Evolutionary conservation across 2,797 vertebrate species (phyloP).

Genomic region (Emydoidea blandingii): DNA sequence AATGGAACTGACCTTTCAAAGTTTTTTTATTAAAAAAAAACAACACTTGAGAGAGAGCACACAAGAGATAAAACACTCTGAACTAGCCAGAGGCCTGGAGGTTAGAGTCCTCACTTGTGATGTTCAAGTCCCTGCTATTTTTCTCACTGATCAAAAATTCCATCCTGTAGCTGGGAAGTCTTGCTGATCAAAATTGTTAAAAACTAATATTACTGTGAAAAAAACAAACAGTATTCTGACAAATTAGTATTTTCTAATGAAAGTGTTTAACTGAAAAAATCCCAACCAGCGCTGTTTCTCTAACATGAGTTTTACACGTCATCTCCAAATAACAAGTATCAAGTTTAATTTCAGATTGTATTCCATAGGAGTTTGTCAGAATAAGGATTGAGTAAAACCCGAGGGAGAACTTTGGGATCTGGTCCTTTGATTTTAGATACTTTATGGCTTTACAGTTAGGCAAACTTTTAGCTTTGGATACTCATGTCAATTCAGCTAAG

Average conservation of each 20-base stretch:
- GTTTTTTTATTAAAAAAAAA: not conserved
- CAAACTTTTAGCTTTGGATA: not conserved
- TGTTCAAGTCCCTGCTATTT: not conserved
- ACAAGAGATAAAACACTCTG: not conserved
- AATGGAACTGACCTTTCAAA: not conserved
- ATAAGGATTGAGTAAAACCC: not conserved
- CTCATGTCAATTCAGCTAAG: not conserved
- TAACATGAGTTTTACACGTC: not conserved
- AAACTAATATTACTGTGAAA: not conserved
- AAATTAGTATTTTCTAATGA: not conserved
- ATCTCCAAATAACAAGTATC: not conserved
- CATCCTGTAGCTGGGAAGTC: not conserved
- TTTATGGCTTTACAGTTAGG: not conserved
- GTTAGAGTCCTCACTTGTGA: not conserved
- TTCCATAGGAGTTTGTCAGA: not conserved
- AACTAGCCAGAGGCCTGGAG: not conserved
- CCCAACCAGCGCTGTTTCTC: not conserved
- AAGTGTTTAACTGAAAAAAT: not conserved
- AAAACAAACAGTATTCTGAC: not conserved
- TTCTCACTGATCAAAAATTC: not conserved
- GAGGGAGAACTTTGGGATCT: not conserved
- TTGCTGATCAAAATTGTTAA: not conserved
- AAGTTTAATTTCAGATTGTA: not conserved
- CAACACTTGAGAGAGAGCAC: not conserved
- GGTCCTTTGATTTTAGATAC: not conserved